Evolutionary conservation across 1,140 invertebrate genomes (phyloP), one percentile per base, ranked within the genome.

Genomic region (Pectinophora gossypiella): DNA sequence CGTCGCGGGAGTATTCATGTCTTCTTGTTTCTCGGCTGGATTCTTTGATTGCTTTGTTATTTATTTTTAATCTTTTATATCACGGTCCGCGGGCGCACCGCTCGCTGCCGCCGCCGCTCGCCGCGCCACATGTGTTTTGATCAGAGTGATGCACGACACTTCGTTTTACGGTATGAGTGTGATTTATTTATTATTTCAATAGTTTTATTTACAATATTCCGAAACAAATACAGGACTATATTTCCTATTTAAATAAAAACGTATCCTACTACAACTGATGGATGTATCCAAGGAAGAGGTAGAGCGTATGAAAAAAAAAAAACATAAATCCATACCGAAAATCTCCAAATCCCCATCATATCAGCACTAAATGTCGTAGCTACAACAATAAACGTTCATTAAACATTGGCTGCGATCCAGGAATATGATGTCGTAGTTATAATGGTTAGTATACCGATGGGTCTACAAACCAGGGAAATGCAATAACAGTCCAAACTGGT

Each of bases 1-100:
- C 84, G 84, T 84, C 84, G 81, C 84, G 84, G 81, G 80, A 81
- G 84, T 83, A 72, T 81, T 76, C 68, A 68, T 73, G 67, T 79
- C 66, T 74, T 76, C 73, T 84, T 75, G 74, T 76, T 78, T 72
- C 68, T 63, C 65, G 61, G 56, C 68, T 76, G 61, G 56, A 77
- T 75, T 74, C 71, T 79, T 81, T 79, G 73, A 79, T 85, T 76
- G 59, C 61, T 62, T 77, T 68, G 54, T 79, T 78, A 60, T 72
- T 76, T 73, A 64, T 70, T 80, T 52, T 72, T 76, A 68, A 69
- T 74, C 36, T 61, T 51, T 68, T 64, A 64, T 58, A 59, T 56
- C 18, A 21, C 18, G 19, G 12, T 40, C 13, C 13, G n/a, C 7
- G 36, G 13, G 36, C 13, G 36, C 5, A 15, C 13, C 7, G 23